These are phyloP conservation scores for Volucella zonaria DNA, from an alignment of 2,888 invertebrate genomes.

Conservation along the genomic window DNA sequence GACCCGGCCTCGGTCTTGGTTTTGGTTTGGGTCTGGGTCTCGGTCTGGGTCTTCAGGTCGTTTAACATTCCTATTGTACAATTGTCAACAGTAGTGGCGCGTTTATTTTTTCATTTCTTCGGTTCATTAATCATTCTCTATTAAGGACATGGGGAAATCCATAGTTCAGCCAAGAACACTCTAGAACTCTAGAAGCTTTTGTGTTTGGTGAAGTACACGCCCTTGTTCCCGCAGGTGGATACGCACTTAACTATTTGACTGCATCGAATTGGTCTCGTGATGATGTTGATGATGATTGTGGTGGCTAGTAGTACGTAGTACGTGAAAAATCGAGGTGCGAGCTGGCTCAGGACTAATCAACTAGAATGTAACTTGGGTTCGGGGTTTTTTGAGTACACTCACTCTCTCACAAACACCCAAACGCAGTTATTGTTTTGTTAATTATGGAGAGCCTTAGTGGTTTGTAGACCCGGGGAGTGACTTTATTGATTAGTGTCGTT, in stretches of 20 bases:
- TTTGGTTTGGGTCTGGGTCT: conserved; percentile 51
- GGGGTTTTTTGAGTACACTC: background rate
- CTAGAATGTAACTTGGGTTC: conserved; percentile 62
- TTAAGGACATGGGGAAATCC: conserved; percentile 42
- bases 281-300: conserved; percentile 54
- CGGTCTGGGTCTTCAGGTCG: conserved; percentile 13
- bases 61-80: conserved; percentile 62
- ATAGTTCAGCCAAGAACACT: conserved; percentile 12
- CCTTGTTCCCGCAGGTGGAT: conserved; percentile 49
- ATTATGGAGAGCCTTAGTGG: conserved; percentile 35
- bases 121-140: conserved; percentile 72
- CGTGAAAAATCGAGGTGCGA: conserved; percentile 34
- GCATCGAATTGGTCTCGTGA: conserved; percentile 66
- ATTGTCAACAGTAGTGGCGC: conserved; percentile 69
- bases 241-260: conserved; percentile 71
- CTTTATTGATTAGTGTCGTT: conserved; percentile 66
- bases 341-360: conserved; percentile 56
- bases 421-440: conserved; percentile 56
- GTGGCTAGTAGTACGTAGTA: conserved; percentile 10
- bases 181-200: background rate
- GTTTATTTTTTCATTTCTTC: conserved; percentile 71
- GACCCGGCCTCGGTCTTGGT: conserved; percentile 58
- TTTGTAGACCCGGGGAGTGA: conserved; percentile 1
- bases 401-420: too few relatives aligned
- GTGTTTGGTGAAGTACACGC: conserved; percentile 28